Evolutionary conservation across 2,888 invertebrate genomes (phyloP), one percentile per base, ranked within the genome.

Genomic region (Drosophila mayaguana): DNA sequence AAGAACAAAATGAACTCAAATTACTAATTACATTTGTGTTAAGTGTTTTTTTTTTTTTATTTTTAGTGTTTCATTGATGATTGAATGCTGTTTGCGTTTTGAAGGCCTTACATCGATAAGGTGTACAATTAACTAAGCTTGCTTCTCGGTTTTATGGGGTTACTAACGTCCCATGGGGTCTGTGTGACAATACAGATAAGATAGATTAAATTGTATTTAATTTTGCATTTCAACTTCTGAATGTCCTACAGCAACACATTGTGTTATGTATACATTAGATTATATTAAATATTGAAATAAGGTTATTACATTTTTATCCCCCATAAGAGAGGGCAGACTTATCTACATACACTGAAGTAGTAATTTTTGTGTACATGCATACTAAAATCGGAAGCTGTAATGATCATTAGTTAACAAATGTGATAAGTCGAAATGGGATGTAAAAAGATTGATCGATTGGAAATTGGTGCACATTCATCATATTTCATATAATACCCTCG

Each of bases 1-100:
- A 60, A 50, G 54, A 38, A 63, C 22, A n/a, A n/a, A 11, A 34
- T 34, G n/a, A 11, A 36, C 36, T 45, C n/a, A 28, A 16, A 18
- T 7, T 53, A 12, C 14, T 61, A 43, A 69, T 68, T 69, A 62
- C 20, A 38, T 56, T 40, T 28, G 16, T 62, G 51, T 28, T 36
- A 14, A 32, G 18, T 43, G n/a, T n/a, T n/a, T n/a, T n/a, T n/a
- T n/a, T n/a, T n/a, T n/a, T n/a, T n/a, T n/a, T 56, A 32, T 67
- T 38, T 38, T 50, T 38, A 38, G 16, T n/a, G 34, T 8, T 18
- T 25, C n/a, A 66, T 34, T 28, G 12, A 25, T 36, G 20, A 20
- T 51, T 12, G 20, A 20, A 45, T 12, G 43, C 14, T n/a, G 22
- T 16, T 32, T 2, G 25, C 22, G 16, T 54, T 55, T 60, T 45